Percentiles rank a stretch among this genome's conserved stretches.
phyloP scores from a whole-genome alignment of 2,888 invertebrate genomes.

The Stegophylla sp. region DNA sequence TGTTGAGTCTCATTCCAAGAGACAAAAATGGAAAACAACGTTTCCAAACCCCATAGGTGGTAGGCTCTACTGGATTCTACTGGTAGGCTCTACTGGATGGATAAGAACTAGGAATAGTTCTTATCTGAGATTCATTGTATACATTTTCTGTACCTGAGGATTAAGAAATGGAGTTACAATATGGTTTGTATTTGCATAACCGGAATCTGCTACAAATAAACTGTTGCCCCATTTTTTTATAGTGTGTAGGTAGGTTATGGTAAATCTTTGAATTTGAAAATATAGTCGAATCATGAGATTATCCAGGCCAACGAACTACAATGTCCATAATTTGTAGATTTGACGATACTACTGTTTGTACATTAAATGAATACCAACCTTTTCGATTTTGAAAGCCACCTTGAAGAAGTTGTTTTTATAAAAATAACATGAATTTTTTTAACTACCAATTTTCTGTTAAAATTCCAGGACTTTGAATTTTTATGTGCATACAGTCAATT shows the following conservation, averaged over 20 bases:
- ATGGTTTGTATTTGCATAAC: slow-evolving; percentile 62
- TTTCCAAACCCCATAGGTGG: slow-evolving; percentile 62
- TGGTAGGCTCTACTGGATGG: slow-evolving; percentile 63
- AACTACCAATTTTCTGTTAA: background rate
- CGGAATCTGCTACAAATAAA: slow-evolving; percentile 64
- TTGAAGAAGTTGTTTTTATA: no score
- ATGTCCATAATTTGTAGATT: slow-evolving; percentile 61
- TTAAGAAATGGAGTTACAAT: slow-evolving; percentile 63
- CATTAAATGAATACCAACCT: slow-evolving; percentile 62
- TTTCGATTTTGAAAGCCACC: slow-evolving; percentile 61
- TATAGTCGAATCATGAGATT: slow-evolving; percentile 61
- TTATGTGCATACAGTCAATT: background rate
- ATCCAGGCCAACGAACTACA: slow-evolving; percentile 62
- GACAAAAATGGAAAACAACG: slow-evolving; percentile 59
- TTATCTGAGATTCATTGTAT: slow-evolving; percentile 63
- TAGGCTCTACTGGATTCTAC: slow-evolving; percentile 63
- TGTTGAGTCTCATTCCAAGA: background rate
- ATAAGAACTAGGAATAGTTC: no score
- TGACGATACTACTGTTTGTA: slow-evolving; percentile 61
- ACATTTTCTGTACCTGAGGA: slow-evolving; percentile 62
- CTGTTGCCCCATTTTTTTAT: slow-evolving; percentile 61
- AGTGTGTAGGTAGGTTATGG: slow-evolving; percentile 62
- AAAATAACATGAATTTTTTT: background rate
- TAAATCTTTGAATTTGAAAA: slow-evolving; percentile 60
- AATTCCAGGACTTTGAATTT: slow-evolving; percentile 3